A percentile compares a stretch with the other conserved stretches of the same genome.
Evolutionary conservation across 2,888 invertebrate genomes (phyloP).

Genomic region (Syritta pipiens): DNA sequence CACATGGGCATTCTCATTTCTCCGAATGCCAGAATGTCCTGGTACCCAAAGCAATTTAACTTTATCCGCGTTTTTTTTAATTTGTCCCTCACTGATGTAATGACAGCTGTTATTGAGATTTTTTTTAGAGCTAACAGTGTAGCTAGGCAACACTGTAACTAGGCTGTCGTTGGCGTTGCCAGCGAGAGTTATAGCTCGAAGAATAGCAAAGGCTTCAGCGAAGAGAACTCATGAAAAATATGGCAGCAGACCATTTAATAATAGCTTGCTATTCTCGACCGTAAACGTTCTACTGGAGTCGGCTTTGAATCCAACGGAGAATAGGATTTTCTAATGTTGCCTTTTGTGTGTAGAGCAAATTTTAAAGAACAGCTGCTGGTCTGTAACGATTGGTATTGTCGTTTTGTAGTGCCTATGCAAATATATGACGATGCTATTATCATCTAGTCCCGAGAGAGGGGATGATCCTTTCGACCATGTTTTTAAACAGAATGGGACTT

Average conservation of each 20-base stretch:
- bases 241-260: no score
- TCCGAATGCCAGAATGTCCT: conserved; percentile 9
- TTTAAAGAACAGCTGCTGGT: not conserved
- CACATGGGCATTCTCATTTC: not conserved
- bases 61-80: not conserved
- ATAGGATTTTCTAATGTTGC: no score
- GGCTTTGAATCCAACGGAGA: no score
- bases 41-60: not conserved
- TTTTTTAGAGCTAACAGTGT: not conserved
- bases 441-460: not conserved
- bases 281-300: no score
- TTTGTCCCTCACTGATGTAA: no score
- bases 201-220: conserved; percentile 18
- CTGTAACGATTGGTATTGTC: not conserved
- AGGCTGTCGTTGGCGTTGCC: conserved; percentile 9
- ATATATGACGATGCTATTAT: not conserved
- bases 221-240: conserved; percentile 22
- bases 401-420: not conserved
- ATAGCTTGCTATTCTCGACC: no score
- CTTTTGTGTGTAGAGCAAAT: no score
- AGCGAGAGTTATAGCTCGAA: not conserved
- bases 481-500: no score
- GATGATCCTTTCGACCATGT: not conserved
- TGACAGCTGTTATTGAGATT: conserved; percentile 3
- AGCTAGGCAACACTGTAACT: no score